Evolutionary conservation across 2,113 vertebrate species (phyloP), one percentile per base, ranked within the genome.

Genomic region (Corydoras maculifer): DNA sequence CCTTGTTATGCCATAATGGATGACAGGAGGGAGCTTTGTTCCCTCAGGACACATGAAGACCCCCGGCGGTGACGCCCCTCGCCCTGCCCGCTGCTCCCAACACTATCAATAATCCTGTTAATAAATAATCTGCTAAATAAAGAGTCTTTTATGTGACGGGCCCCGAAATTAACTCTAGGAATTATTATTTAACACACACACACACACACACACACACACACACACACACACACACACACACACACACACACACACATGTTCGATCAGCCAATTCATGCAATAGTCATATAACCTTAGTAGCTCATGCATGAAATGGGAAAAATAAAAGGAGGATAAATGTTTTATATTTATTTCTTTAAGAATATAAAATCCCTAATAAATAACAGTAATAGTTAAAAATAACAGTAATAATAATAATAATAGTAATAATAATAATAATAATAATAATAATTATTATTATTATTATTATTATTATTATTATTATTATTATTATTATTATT

Each of bases 81-180:
- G 81, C 81, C 85, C 87, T 51, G 31, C 83, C 82, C 83, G 86
- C 85, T 89, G 86, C 85, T 88, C 88, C 84, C 89, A 91, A 89
- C 84, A 86, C 86, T 84, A 88, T 90, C 90, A 90, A 90, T 90
- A 91, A 89, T 87, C 86, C 55, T 68, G 66, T 68, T 68, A 68
- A 58, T 68, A 68, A 68, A 68, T 68, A 68, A 69, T 69, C 43
- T 25, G 1, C 55, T 59, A 69, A 69, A 69, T 59, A 69, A 69
- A 69, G 67, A 69, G 67, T 58, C 35, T 82, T 91, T 90, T 78
- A 88, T 89, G 85, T 89, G 89, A 90, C 88, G 85, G 84, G 66
- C 69, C 74, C 83, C 78, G 83, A 86, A 90, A 89, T 89, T 82
- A 77, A 83, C 78, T 79, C 86, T 88, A 82, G 88, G 78, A 75